Evolutionary conservation across 1,140 invertebrate species (phyloP).

Genomic region (Trichogramma pretiosum): DNA sequence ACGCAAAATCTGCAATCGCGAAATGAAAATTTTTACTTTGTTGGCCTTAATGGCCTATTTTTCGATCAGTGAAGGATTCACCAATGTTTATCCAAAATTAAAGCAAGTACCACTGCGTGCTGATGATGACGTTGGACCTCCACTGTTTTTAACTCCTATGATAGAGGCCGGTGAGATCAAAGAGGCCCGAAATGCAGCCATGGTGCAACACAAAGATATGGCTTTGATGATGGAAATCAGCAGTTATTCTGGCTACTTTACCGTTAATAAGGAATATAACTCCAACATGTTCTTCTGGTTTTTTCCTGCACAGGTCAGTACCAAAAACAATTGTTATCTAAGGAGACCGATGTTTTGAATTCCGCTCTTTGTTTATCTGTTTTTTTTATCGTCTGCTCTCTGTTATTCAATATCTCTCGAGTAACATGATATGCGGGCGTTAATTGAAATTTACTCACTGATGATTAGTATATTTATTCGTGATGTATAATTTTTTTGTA

Average conservation of each 20-base stretch:
- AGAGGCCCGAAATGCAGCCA: conserved; percentile 40
- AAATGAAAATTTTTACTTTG: no score
- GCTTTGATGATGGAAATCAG: conserved; percentile 31
- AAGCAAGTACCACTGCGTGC: conserved; percentile 21
- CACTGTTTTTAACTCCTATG: conserved; percentile 57
- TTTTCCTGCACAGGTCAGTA: conserved; percentile 64
- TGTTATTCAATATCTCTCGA: no score
- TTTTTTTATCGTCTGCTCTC: no score
- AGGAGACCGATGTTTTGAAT: conserved; percentile 17
- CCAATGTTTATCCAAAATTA: conserved; percentile 37
- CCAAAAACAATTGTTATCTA: no score
- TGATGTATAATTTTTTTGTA: no score
- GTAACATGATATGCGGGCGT: no score
- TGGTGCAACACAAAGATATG: conserved; percentile 34
- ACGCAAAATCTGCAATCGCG: no score
- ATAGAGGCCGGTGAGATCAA: conserved; percentile 53
- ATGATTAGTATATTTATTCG: no score
- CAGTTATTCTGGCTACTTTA: conserved; percentile 62
- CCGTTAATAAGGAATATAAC: conserved; percentile 65
- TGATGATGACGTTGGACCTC: conserved; percentile 49
- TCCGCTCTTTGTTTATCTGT: no score
- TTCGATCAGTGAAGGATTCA: no score
- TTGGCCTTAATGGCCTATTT: no score
- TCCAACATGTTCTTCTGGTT: conserved; percentile 88
- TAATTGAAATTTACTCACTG: no score